phyloP scores from a whole-genome alignment of 1,140 invertebrate genomes.

The Drosophila bocki region DNA sequence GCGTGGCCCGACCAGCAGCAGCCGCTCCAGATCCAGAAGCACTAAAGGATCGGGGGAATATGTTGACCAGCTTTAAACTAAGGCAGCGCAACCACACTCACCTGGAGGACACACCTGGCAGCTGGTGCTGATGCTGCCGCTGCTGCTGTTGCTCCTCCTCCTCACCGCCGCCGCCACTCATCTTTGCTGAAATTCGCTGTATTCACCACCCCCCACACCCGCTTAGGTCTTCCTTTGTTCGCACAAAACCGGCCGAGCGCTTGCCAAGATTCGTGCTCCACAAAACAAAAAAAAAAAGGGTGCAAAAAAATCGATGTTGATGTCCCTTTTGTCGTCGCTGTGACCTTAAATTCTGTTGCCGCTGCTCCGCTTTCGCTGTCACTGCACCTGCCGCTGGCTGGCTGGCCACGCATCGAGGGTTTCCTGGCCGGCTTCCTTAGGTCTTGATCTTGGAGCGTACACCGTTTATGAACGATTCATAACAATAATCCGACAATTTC shows the following conservation, averaged over 20 bases:
- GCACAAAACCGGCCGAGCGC: constrained; percentile 38
- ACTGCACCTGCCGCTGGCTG: constrained; percentile 12
- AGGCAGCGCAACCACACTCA: constrained; percentile 3
- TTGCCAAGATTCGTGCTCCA: constrained; percentile 45
- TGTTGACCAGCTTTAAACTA: not conserved
- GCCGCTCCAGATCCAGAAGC: constrained; percentile 61
- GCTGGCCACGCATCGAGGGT: constrained; percentile 6
- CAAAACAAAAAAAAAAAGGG: constrained; percentile 59
- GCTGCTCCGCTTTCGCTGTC: constrained; percentile 11
- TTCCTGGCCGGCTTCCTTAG: constrained; percentile 10
- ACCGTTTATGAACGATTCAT: constrained; percentile 26
- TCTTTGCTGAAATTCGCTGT: constrained; percentile 33
- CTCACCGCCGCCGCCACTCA: constrained; percentile 60
- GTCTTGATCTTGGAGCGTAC: constrained; percentile 2
- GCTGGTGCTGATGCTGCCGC: constrained; percentile 55
- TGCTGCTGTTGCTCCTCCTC: constrained; percentile 57
- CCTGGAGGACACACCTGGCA: constrained; percentile 75
- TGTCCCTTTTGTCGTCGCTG: constrained; percentile 62
- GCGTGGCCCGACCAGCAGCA: constrained; percentile 71
- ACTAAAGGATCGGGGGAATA: constrained; percentile 16
- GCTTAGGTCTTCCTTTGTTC: constrained; percentile 52
- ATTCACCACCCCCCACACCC: constrained; percentile 23
- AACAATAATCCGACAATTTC: constrained; percentile 49
- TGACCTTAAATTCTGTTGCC: constrained; percentile 26
- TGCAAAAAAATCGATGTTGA: constrained; percentile 81